Evolutionary conservation across 2,797 vertebrate genomes (phyloP).

Genomic region (Squalus acanthias): DNA sequence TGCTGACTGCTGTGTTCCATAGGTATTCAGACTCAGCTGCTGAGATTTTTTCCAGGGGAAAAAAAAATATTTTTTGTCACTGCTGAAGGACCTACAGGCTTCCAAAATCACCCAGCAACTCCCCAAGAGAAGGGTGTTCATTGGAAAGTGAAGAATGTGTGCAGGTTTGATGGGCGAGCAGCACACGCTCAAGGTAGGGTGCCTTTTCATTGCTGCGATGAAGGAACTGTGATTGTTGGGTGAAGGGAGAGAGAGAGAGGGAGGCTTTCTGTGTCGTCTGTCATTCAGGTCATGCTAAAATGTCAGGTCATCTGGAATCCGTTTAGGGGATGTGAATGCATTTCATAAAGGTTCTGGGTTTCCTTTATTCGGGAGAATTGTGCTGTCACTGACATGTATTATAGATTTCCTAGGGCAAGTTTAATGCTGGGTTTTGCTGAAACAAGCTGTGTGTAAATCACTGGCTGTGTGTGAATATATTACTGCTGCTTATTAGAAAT

Average conservation of each 20-base stretch:
- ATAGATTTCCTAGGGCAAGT: neutral
- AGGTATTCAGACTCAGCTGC: conserved; percentile 42
- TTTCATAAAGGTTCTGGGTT: neutral
- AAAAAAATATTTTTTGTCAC: conserved; percentile 18
- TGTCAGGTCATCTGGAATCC: conserved; percentile 2
- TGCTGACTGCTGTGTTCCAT: conserved; percentile 48
- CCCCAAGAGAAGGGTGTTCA: neutral
- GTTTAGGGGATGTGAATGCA: neutral
- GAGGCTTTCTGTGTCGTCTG: conserved; percentile 35
- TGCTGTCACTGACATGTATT: neutral
- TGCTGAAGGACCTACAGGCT: conserved; percentile 24
- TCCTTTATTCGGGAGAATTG: neutral
- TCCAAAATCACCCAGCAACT: neutral
- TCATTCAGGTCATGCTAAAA: conserved; percentile 6
- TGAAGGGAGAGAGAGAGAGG: conserved; percentile 44
- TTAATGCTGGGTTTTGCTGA: conserved; percentile 14
- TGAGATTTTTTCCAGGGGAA: conserved; percentile 43
- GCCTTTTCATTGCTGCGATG: conserved; percentile 39
- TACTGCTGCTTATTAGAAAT: neutral
- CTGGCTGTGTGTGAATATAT: conserved; percentile 26
- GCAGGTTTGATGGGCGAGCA: conserved; percentile 49
- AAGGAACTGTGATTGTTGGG: conserved; percentile 44
- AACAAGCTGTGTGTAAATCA: conserved; percentile 24
- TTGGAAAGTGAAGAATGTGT: conserved; percentile 48
- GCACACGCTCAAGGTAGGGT: conserved; percentile 57